phyloP scores from a whole-genome alignment of 2,113 vertebrate genomes.

The Megaleporinus macrocephalus region DNA sequence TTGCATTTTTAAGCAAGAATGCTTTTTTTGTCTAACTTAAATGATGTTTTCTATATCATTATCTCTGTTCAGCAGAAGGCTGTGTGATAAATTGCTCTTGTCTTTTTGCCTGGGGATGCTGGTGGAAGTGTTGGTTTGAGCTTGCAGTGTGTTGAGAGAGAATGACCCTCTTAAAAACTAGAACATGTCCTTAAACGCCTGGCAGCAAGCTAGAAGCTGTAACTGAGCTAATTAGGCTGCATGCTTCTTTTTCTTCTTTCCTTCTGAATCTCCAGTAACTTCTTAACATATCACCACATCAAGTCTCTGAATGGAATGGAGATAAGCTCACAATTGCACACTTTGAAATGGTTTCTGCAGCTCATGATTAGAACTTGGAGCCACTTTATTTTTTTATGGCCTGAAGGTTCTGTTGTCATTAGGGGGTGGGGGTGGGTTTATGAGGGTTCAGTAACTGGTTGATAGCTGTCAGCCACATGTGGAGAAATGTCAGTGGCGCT shows the following conservation, averaged over 20 bases:
- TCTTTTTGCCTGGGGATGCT: not conserved
- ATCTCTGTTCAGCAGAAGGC: not conserved
- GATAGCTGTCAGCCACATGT: no score
- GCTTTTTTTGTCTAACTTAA: not conserved
- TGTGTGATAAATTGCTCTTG: not conserved
- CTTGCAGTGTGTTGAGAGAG: not conserved
- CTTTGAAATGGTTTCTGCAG: not conserved
- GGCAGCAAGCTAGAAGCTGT: not conserved
- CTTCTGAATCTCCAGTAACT: not conserved
- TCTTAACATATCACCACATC: not conserved
- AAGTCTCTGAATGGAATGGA: not conserved
- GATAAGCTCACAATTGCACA: not conserved
- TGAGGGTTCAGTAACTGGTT: not conserved
- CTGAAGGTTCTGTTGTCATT: not conserved
- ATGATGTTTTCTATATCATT: not conserved
- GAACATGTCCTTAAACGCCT: constrained; percentile 10
- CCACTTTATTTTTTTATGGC: not conserved
- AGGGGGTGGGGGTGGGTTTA: not conserved
- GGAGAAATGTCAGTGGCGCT: no score
- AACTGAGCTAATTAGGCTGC: not conserved
- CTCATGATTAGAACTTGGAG: not conserved
- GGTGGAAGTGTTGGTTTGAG: not conserved
- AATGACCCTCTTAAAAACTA: constrained; percentile 26
- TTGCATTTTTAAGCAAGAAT: not conserved
- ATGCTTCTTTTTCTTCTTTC: not conserved